phyloP scores from a whole-genome alignment of 2,797 vertebrate species.

The Sarcoramphus papa region DNA sequence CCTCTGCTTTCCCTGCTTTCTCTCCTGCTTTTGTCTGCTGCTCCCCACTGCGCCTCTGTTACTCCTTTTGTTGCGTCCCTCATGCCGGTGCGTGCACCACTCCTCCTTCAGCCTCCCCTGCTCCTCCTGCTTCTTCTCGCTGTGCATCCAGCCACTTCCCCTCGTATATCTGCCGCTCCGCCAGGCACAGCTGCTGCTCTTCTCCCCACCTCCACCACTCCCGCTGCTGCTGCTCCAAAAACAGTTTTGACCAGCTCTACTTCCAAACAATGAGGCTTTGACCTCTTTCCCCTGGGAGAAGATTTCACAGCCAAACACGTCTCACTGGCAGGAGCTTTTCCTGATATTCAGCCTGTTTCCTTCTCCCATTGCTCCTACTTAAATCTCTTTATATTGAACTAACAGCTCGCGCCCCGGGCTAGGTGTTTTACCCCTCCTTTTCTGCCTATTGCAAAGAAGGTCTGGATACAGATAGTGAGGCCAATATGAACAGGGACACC shows the following conservation, averaged over 20 bases:
- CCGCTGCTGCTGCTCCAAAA: conserved; percentile 37
- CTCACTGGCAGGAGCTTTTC: conserved; percentile 67
- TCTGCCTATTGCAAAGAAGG: background rate
- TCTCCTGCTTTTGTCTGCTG: conserved; percentile 5
- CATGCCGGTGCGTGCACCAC: rapidly evolving
- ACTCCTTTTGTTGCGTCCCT: conserved; percentile 5
- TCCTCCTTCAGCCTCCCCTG: background rate
- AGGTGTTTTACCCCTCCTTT: conserved; percentile 16
- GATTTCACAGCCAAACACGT: conserved; percentile 69
- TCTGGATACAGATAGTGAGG: background rate
- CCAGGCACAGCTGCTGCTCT: conserved; percentile 57
- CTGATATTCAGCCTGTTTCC: conserved; percentile 67
- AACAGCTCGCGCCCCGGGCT: background rate
- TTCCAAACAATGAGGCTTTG: conserved; percentile 67
- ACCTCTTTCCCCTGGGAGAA: conserved; percentile 66
- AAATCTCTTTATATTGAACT: conserved; percentile 54
- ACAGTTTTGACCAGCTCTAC: conserved; percentile 54
- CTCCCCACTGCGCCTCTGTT: background rate
- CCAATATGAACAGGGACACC: background rate
- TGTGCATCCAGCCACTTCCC: background rate
- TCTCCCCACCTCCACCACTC: conserved; percentile 39
- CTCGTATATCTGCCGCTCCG: background rate
- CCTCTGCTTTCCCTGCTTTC: background rate
- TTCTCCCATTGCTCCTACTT: conserved; percentile 58
- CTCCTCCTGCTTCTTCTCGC: background rate